Conservation (phyloP, 2,888 invertebrate genomes). For the Pimpla rufipes region DNA sequence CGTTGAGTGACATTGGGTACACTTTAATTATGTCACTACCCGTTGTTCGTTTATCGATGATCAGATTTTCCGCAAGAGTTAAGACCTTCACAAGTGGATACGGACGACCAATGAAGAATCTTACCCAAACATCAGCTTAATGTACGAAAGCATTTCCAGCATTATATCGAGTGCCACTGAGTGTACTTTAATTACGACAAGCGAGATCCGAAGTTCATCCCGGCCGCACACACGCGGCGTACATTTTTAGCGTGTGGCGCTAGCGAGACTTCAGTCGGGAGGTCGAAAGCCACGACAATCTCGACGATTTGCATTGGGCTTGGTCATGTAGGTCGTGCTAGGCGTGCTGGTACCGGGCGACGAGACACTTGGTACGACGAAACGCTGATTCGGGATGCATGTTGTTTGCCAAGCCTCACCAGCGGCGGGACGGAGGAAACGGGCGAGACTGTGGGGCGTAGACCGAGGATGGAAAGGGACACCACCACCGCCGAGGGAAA, state of each 20-base stretch:
- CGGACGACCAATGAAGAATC: neutral
- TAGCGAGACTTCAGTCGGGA: neutral
- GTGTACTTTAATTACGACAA: neutral
- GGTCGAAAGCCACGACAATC: constrained; percentile 22
- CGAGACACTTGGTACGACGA: constrained; percentile 68
- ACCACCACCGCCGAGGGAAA: constrained; percentile 41
- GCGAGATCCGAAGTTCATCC: neutral
- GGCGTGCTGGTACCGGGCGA: constrained; percentile 55
- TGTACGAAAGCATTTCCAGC: neutral
- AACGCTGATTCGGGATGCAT: constrained; percentile 77
- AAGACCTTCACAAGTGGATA: neutral
- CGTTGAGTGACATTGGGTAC: no score
- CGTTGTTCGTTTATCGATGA: neutral
- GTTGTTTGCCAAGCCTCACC: constrained; percentile 76
- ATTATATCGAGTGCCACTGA: neutral
- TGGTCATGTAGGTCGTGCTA: constrained; percentile 55
- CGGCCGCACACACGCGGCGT: neutral
- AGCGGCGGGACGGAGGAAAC: constrained; percentile 3
- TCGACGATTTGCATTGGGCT: constrained; percentile 58
- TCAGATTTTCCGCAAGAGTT: neutral
- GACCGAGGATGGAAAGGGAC: constrained; percentile 7
- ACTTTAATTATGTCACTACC: no score
- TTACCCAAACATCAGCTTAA: neutral
- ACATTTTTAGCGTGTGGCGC: neutral
- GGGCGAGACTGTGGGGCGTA: constrained; percentile 8